Evolutionary conservation across 2,113 vertebrate genomes (phyloP).

Genomic region (Chaenocephalus aceratus): DNA sequence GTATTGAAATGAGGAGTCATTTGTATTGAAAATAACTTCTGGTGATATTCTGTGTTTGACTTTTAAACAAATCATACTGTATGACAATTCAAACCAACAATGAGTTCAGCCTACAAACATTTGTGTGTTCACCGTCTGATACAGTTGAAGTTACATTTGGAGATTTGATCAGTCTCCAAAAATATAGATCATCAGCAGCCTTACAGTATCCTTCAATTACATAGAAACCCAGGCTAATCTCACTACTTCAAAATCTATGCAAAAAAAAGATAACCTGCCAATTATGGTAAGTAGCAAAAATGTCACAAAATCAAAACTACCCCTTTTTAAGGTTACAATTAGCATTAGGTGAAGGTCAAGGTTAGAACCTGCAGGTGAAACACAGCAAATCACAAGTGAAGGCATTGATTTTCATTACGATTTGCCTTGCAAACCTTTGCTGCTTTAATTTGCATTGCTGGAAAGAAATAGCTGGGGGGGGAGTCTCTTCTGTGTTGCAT

Average conservation of each 20-base stretch:
- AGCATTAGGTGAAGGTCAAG: background rate
- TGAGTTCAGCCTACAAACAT: background rate
- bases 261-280: background rate
- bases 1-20: background rate
- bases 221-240: conserved; percentile 2
- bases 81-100: background rate
- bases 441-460: background rate
- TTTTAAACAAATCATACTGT: background rate
- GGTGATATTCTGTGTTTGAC: background rate
- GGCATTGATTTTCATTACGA: conserved; percentile 4
- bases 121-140: background rate
- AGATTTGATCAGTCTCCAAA: background rate
- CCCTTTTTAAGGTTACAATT: background rate
- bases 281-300: background rate
- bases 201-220: background rate
- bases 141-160: background rate
- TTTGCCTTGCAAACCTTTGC: background rate
- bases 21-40: background rate
- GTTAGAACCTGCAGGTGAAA: background rate
- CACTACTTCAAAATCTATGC: background rate
- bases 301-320: background rate
- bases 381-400: conserved; percentile 3
- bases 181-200: background rate
- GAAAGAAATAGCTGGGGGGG: background rate
- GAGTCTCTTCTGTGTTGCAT: background rate